Base-by-base conservation (phyloP, 2,113 vertebrate genomes). In the Phylloscopus trochilus region DNA sequence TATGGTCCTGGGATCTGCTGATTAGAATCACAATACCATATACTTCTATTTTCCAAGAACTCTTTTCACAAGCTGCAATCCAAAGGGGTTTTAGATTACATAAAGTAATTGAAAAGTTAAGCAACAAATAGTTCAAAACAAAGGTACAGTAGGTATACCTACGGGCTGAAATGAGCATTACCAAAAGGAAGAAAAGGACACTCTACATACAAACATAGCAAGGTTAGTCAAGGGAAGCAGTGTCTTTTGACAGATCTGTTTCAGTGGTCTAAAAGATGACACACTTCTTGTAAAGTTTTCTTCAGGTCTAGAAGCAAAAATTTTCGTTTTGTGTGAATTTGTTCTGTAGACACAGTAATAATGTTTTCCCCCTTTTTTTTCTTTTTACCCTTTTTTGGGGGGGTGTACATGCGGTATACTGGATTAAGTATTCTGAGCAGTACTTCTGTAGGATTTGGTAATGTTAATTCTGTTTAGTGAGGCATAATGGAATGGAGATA, bases 1-100 rank as follows among this genome's bases (percentile, higher is more conserved):
- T 94, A 82, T 87, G 76, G 62, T 83, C 85, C 90, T 95, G 64
- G 60, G n/a, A 93, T 83, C 81, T 89, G 53, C 82, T 81, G 80
- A 92, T 95, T 93, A 95, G 44, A 89, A 92, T 94, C 86, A 85
- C 69, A 94, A 83, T 87, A 63, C 69, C 74, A 19, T 79, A 79
- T 58, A 70, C 68, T 83, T 91, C 23, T 56, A 39, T 94, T 95
- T 93, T 94, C 79, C 91, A 76, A 87, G 43, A 72, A 39, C 47
- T 67, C 67, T 91, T 90, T 89, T 51, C 77, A 92, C 70, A 86
- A 80, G 55, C 67, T 85, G 51, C 43, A 90, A 66, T 72, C 78
- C 72, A 26, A 77, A 80, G 67, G 55, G 51, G 59, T 24, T 95
- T 95, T 69, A 76, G 67, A 47, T 95, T 92, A 53, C 78, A 51